Evolutionary conservation across 2,113 vertebrate species (phyloP).

Genomic region (Syrrhaptes paradoxus): DNA sequence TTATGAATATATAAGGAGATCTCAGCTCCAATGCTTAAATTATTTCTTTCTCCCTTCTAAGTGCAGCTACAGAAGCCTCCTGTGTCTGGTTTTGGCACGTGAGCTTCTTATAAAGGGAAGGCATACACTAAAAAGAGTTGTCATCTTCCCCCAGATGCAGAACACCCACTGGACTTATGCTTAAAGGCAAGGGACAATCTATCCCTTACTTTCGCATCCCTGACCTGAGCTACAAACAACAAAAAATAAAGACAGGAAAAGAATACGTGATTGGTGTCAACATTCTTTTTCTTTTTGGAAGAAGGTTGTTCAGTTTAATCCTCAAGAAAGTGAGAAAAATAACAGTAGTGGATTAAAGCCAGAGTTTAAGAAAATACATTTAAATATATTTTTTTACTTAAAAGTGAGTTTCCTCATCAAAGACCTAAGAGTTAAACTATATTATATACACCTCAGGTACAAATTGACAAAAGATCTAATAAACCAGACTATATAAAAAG

Average conservation of each 20-base stretch:
- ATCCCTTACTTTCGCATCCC: not conserved
- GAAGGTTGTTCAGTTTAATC: constrained; percentile 36
- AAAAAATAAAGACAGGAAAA: constrained; percentile 1
- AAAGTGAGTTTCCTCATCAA: constrained; percentile 62
- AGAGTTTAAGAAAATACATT: constrained; percentile 74
- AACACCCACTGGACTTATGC: not conserved
- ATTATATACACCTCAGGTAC: constrained; percentile 63
- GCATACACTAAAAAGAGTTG: not conserved
- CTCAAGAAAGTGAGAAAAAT: constrained; percentile 34
- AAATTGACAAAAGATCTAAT: constrained; percentile 72
- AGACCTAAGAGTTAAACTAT: constrained; percentile 59
- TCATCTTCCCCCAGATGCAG: not conserved
- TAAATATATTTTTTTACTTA: constrained; percentile 63
- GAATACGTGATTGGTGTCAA: not conserved
- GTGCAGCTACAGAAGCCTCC: not conserved
- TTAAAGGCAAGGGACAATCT: not conserved
- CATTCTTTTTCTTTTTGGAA: not conserved
- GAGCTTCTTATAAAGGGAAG: not conserved
- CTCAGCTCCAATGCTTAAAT: not conserved
- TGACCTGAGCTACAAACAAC: not conserved
- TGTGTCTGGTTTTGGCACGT: not conserved
- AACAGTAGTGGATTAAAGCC: constrained; percentile 46
- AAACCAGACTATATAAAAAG: constrained; percentile 75
- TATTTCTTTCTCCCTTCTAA: not conserved
- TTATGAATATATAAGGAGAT: not conserved